Evolutionary conservation across 1,140 invertebrate species (phyloP).

Genomic region (Plectrocnemia conspersa): DNA sequence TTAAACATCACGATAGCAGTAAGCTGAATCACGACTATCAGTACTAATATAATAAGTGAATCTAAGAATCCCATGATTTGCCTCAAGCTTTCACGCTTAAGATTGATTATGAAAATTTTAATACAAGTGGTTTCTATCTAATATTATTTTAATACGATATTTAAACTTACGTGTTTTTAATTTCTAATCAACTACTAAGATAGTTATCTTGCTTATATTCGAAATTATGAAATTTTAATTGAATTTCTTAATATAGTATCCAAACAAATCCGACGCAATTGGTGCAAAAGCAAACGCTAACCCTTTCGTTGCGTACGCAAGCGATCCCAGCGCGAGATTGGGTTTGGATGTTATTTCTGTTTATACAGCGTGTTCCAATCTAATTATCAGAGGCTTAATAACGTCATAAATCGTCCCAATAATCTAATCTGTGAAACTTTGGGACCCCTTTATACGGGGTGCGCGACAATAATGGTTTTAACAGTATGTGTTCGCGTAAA

Average conservation of each 20-base stretch:
- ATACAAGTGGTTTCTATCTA: too few relatives aligned
- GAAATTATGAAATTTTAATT: too few relatives aligned
- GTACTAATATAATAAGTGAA: too few relatives aligned
- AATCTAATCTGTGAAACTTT: conserved; percentile 56
- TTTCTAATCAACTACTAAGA: too few relatives aligned
- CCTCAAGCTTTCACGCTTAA: too few relatives aligned
- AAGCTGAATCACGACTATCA: too few relatives aligned
- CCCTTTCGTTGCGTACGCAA: not conserved
- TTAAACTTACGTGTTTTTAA: too few relatives aligned
- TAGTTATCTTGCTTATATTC: too few relatives aligned
- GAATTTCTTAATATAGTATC: not conserved
- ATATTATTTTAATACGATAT: too few relatives aligned
- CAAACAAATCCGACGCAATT: not conserved
- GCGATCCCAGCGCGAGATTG: conserved; percentile 23
- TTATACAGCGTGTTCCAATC: conserved; percentile 36
- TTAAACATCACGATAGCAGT: too few relatives aligned
- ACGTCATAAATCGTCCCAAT: conserved; percentile 54
- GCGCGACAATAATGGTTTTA: conserved; percentile 33
- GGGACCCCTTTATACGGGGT: conserved; percentile 42
- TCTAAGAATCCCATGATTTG: too few relatives aligned
- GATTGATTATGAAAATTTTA: too few relatives aligned
- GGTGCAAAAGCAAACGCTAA: not conserved
- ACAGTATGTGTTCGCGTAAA: conserved; percentile 25
- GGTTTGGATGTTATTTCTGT: conserved; percentile 35
- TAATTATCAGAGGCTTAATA: conserved; percentile 57